Evolutionary conservation across 2,113 vertebrate species (phyloP).

Genomic region (Hepsetus odoe): DNA sequence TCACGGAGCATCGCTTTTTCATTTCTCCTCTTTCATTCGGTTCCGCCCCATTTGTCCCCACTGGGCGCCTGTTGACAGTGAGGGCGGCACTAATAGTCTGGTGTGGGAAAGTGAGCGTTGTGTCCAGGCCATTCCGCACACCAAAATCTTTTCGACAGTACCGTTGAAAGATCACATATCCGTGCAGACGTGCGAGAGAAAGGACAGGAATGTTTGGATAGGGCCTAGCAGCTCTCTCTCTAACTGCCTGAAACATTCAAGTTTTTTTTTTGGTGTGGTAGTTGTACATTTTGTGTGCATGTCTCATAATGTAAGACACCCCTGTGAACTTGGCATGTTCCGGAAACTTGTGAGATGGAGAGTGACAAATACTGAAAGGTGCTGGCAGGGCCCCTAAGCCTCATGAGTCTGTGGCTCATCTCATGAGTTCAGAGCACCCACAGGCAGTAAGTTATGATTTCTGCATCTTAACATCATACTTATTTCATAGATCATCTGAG

Average conservation of each 20-base stretch:
- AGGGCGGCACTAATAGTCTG: constrained; percentile 58
- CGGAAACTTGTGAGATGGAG: constrained; percentile 10
- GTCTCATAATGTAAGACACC: neutral
- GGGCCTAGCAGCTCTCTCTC: constrained; percentile 28
- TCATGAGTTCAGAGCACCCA: neutral
- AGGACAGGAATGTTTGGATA: constrained; percentile 52
- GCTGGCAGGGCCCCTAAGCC: neutral
- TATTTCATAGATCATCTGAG: neutral
- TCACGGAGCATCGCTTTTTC: constrained; percentile 54
- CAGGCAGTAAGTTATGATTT: neutral
- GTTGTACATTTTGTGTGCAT: constrained; percentile 30
- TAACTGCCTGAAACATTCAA: constrained; percentile 20
- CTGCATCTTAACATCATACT: neutral
- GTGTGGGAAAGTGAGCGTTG: constrained; percentile 61
- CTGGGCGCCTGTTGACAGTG: constrained; percentile 68
- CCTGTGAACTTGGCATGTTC: neutral
- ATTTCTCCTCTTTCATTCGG: constrained; percentile 57
- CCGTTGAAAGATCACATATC: constrained; percentile 62
- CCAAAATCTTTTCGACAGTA: constrained; percentile 53
- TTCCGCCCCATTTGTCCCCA: constrained; percentile 66
- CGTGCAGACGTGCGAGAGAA: constrained; percentile 46
- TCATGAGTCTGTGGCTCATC: neutral
- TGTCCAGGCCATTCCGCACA: constrained; percentile 41
- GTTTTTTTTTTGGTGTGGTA: neutral
- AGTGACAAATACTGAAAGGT: neutral